Evolutionary conservation across 2,113 vertebrate species (phyloP).

Genomic region (Lophura nycthemera): DNA sequence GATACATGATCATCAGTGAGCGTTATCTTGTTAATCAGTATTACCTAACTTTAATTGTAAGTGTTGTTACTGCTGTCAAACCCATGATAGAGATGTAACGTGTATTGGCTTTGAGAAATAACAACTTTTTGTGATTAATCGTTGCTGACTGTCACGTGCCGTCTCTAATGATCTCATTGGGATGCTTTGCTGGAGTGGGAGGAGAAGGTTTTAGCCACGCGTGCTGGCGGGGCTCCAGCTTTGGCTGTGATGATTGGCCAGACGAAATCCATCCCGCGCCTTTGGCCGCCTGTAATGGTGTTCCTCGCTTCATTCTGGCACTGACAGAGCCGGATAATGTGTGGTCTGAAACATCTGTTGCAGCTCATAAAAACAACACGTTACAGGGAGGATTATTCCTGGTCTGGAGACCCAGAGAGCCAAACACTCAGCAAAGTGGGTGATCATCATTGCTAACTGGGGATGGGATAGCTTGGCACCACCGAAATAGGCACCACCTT

Average conservation of each 20-base stretch:
- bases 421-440: not conserved
- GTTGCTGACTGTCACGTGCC: not conserved
- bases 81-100: not conserved
- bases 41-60: not conserved
- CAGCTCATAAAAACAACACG: not conserved
- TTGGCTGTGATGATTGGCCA: not conserved
- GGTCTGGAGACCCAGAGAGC: not conserved
- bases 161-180: not conserved
- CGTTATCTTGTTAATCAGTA: not conserved
- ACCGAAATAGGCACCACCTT: not conserved
- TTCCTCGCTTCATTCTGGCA: not conserved
- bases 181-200: not conserved
- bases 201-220: not conserved
- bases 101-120: not conserved
- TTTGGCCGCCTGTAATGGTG: not conserved
- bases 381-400: not conserved
- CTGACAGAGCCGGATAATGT: not conserved
- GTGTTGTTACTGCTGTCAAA: not conserved
- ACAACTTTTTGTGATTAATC: not conserved
- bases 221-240: conserved; percentile 1
- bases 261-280: not conserved
- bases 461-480: not conserved
- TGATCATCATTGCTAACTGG: not conserved
- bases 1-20: not conserved
- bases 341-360: not conserved